Evolutionary conservation across 2,113 vertebrate genomes (phyloP).

Genomic region (Scopus umbretta): DNA sequence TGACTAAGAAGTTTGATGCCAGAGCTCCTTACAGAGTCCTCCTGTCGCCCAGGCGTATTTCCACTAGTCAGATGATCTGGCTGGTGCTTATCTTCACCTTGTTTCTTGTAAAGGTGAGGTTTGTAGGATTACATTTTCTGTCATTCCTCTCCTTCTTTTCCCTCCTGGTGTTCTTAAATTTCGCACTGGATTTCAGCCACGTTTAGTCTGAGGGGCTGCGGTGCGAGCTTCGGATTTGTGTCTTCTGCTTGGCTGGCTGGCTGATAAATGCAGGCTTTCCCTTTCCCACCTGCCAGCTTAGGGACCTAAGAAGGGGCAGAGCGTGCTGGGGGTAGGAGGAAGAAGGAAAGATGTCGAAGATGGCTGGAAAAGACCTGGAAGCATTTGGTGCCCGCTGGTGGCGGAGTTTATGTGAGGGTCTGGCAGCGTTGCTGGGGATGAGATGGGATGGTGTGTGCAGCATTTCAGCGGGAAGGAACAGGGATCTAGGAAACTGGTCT

Average conservation of each 20-base stretch:
- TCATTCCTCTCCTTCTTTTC: neutral
- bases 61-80: neutral
- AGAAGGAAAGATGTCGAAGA: neutral
- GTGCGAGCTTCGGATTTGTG: rapidly evolving
- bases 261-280: neutral
- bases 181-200: neutral
- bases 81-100: neutral
- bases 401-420: neutral
- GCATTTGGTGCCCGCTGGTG: neutral
- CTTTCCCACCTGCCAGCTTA: neutral
- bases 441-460: neutral
- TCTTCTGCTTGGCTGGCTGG: neutral
- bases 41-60: neutral
- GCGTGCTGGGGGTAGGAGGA: neutral
- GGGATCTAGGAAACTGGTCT: neutral
- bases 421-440: neutral
- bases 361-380: neutral
- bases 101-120: neutral
- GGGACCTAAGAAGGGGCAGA: neutral
- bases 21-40: neutral
- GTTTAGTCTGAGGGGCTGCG: neutral
- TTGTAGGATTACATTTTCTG: neutral
- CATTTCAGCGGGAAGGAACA: neutral
- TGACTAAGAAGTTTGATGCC: neutral
- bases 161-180: neutral